Base-by-base conservation (phyloP, 2,113 vertebrate species). In the Hippocampus guttulatus region DNA sequence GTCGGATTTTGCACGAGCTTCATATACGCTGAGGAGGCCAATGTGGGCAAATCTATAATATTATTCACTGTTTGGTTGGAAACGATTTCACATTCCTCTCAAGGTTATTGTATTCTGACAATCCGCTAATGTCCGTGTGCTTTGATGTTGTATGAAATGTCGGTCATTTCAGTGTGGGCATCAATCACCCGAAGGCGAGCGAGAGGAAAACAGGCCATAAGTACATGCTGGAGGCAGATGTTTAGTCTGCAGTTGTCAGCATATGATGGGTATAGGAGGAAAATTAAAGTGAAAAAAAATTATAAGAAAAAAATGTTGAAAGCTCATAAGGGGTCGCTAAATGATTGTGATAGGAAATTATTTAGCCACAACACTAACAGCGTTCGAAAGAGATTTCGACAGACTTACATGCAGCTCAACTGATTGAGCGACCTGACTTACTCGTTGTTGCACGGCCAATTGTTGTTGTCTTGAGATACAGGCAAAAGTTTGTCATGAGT, bases 161-260 rank as follows among this genome's bases (percentile, higher is more conserved):
- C 33, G 40, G 15, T 69, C 60, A 74, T 76, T 73, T 71, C 68
- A 70, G 27, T 15, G n/a, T 77, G 68, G 45, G 47, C 25, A 79
- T 75, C 76, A 81, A 84, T 69, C 38, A 67, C 15, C 15, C 57
- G 51, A 75, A 33, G 76, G 73, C 58, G 25, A 75, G 63, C 40
- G 57, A 63, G 47, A 52, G 68, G 60, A 72, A 77, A 74, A 67
- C 20, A 12, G 62, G 51, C 60, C 45, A n/a, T 76, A 69, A 82
- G 57, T 80, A 73, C 66, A 77, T 64, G 70, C 27, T 82, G 60
- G 64, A 77, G 65, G 45, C 73, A 80, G 65, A 79, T 81, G 79
- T 84, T 86, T 82, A 77, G 79, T 85, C 79, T 81, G 30, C 51
- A 18, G 43, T 66, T 75, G 52, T 81, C 63, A 52, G 63, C 38